Evolutionary conservation across 2,888 invertebrate genomes (phyloP), one percentile per base, ranked within the genome.

Genomic region (Craniophora ligustri): DNA sequence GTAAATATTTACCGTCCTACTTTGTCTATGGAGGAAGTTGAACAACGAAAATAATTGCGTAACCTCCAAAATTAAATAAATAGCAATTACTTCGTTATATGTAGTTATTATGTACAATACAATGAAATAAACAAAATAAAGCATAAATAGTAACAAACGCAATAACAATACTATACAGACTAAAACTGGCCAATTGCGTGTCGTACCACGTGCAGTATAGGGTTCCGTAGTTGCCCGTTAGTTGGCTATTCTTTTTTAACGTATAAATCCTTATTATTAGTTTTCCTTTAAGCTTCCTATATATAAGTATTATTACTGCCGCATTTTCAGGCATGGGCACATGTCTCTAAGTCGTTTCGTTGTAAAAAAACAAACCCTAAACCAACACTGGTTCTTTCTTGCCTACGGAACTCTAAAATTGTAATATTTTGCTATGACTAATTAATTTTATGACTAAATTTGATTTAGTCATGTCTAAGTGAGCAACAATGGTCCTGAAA

Each of bases 21-120:
- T 38, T 7, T 38, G 10, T 4, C 5, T n/a, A n/a, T 31, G 19
- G 19, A 57, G 30, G 55, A 44, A 59, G 39, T 35, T 34, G 15
- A 19, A 15, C 16, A 42, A 30, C 5, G 30, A 57, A 62, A 63
- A 39, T 42, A 62, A 44, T 35, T 7, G 18, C 18, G 19, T 62
- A 41, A 35, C 18, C 5, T 8, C 26, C 36, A 16, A 21, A 21
- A 31, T 16, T 7, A 10, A 32, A 31, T 7, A 10, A 32, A 31
- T 23, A 19, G 15, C n/a, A n/a, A n/a, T 26, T 8, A 26, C 23
- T 23, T 23, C 10, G 10, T 3, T n/a, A 26, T n/a, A n/a, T n/a
- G n/a, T n/a, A 26, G n/a, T 26, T 40, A 21, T 15, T 41, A 26
- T 8, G 7, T 42, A 36, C 5, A 15, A 7, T 31, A 19, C 6